A percentile compares a stretch with the other conserved stretches of the same genome.
These are phyloP conservation scores for Sebastolobus alascanus DNA, from an alignment of 2,797 vertebrate genomes.

Conservation along the genomic window DNA sequence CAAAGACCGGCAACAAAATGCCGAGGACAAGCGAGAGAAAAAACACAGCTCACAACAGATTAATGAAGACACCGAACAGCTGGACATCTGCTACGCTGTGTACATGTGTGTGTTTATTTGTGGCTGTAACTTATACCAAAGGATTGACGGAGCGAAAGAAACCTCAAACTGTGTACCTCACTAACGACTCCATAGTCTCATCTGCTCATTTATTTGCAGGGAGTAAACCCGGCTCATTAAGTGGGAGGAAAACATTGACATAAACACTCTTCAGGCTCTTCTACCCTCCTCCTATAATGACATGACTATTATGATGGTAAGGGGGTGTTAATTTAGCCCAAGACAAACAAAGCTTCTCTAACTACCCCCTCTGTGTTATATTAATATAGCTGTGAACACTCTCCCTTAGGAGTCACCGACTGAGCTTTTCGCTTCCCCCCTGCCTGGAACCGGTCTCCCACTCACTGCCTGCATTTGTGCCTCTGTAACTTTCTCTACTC, in stretches of 20 bases:
- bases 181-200: slow-evolving; percentile 35
- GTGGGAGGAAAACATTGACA: slow-evolving; percentile 63
- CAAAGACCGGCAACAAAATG: slow-evolving; percentile 68
- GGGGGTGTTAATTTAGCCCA: slow-evolving; percentile 73
- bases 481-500: slow-evolving; percentile 27
- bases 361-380: slow-evolving; percentile 73
- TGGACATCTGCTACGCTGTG: slow-evolving; percentile 52
- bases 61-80: slow-evolving; percentile 75
- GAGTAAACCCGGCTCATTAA: slow-evolving; percentile 63
- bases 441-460: slow-evolving; percentile 53
- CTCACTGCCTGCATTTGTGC: slow-evolving; percentile 57
- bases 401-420: slow-evolving; percentile 66
- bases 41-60: slow-evolving; percentile 41
- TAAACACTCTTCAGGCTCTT: slow-evolving; percentile 61
- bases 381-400: slow-evolving; percentile 74
- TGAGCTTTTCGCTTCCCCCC: slow-evolving; percentile 43
- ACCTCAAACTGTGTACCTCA: slow-evolving; percentile 20
- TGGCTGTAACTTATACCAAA: slow-evolving; percentile 33
- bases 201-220: slow-evolving; percentile 52
- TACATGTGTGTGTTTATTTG: slow-evolving; percentile 16
- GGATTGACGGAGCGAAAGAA: neutral
- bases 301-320: slow-evolving; percentile 64
- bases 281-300: slow-evolving; percentile 63
- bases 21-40: slow-evolving; percentile 34
- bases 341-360: slow-evolving; percentile 78